Conservation (phyloP, 2,113 vertebrate species). For the Cricetomys ansorgei region DNA sequence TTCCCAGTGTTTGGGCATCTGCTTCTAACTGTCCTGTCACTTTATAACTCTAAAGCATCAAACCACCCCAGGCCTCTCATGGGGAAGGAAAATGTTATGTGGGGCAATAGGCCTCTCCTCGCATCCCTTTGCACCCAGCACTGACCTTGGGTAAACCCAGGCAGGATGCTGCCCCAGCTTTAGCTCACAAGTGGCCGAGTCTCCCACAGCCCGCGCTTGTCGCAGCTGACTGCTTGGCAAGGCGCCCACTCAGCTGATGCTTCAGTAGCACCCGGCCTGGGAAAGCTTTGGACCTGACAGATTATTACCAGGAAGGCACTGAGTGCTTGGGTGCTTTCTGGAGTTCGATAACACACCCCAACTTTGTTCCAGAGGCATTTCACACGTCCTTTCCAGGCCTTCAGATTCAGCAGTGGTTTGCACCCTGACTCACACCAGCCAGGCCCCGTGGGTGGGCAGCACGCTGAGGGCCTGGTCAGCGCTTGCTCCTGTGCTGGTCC, state of each 20-base stretch:
- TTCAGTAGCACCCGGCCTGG: background rate
- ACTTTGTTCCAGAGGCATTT: background rate
- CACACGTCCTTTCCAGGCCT: background rate
- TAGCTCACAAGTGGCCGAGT: background rate
- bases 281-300: background rate
- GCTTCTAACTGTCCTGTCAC: background rate
- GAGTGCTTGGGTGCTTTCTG: too few relatives aligned
- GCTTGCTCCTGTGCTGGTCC: background rate
- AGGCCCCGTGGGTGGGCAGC: too few relatives aligned
- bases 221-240: background rate
- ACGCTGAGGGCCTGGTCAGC: accelerated
- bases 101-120: background rate
- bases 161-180: background rate
- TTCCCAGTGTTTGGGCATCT: background rate
- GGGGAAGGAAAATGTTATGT: background rate
- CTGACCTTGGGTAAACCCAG: background rate
- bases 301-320: background rate
- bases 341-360: accelerated
- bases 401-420: background rate
- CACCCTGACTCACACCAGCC: background rate
- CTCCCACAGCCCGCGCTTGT: background rate
- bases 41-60: background rate
- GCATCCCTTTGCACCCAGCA: too few relatives aligned
- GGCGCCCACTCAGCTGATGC: background rate
- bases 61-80: background rate